A percentile compares a stretch with the other conserved stretches of the same genome.
Evolutionary conservation across 2,888 invertebrate genomes (phyloP).

Genomic region (Gymnoscelis rufifasciata): DNA sequence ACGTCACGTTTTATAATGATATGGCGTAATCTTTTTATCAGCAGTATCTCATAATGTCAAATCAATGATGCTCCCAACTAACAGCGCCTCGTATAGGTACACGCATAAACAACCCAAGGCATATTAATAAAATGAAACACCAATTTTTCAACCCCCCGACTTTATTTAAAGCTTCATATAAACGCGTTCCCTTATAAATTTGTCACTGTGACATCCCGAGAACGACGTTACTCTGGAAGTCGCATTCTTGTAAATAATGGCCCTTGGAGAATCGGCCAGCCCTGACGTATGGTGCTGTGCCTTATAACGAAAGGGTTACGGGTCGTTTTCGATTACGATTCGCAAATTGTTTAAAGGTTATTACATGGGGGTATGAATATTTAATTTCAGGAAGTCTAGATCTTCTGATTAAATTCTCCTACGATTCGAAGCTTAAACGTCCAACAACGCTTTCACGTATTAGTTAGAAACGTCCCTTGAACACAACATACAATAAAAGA

Average conservation of each 20-base stretch:
- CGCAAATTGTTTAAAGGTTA: conserved; percentile 35
- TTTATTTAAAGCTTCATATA: conserved; percentile 46
- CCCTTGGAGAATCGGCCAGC: conserved; percentile 27
- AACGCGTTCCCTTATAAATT: conserved; percentile 51
- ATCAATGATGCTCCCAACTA: too few relatives aligned
- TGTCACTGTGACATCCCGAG: conserved; percentile 49
- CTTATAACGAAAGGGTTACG: conserved; percentile 27
- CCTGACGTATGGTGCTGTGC: conserved; percentile 19
- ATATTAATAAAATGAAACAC: conserved; percentile 33
- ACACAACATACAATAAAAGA: too few relatives aligned
- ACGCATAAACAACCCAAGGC: conserved; percentile 6
- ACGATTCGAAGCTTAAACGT: too few relatives aligned
- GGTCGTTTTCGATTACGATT: conserved; percentile 31
- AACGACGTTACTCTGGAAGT: conserved; percentile 47
- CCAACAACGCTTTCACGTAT: too few relatives aligned
- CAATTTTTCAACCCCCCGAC: conserved; percentile 36
- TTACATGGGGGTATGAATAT: too few relatives aligned
- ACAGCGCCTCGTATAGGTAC: too few relatives aligned
- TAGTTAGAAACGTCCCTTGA: too few relatives aligned
- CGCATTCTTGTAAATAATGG: conserved; percentile 48
- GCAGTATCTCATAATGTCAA: too few relatives aligned
- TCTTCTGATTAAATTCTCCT: too few relatives aligned
- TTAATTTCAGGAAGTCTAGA: too few relatives aligned
- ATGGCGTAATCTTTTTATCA: too few relatives aligned
- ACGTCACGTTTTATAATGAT: too few relatives aligned